Evolutionary conservation across 2,888 invertebrate species (phyloP).

Genomic region (Tyria jacobaeae): DNA sequence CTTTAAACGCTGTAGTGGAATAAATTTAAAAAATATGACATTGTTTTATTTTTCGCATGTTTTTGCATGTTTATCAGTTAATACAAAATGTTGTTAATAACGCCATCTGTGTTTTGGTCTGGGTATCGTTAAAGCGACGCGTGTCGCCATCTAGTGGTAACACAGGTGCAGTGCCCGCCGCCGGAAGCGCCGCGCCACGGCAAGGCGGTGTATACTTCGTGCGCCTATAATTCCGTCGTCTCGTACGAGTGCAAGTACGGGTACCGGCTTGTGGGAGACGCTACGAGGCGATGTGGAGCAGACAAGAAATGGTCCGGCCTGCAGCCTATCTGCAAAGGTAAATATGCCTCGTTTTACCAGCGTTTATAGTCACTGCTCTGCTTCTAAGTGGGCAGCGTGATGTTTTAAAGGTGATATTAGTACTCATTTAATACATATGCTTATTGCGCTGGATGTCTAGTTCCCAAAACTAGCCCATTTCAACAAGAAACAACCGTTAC

Average conservation of each 20-base stretch:
- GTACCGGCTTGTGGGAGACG: slow-evolving; percentile 95
- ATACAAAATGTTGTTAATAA: slow-evolving; percentile 41
- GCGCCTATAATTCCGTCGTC: slow-evolving; percentile 97
- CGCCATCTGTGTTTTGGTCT: slow-evolving; percentile 60
- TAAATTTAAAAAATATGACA: slow-evolving; percentile 67
- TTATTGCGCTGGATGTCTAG: too few relatives aligned
- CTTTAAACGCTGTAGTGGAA: slow-evolving; percentile 80
- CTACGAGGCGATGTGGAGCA: slow-evolving; percentile 96
- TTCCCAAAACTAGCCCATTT: too few relatives aligned
- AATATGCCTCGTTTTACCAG: slow-evolving; percentile 32
- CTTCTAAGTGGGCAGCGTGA: too few relatives aligned
- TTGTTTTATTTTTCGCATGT: slow-evolving; percentile 78
- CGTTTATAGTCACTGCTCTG: too few relatives aligned
- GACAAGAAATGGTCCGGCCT: slow-evolving; percentile 98
- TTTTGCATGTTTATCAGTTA: slow-evolving; percentile 34
- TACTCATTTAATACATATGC: too few relatives aligned
- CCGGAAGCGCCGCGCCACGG: slow-evolving; percentile 97
- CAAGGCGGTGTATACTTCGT: slow-evolving; percentile 96
- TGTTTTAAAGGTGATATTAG: too few relatives aligned
- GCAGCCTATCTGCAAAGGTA: slow-evolving; percentile 97
- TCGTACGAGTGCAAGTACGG: slow-evolving; percentile 98
- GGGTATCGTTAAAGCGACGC: slow-evolving; percentile 76
- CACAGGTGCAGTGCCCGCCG: slow-evolving; percentile 97
- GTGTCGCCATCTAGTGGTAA: slow-evolving; percentile 90
- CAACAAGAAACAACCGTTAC: too few relatives aligned